Conservation (phyloP, 2,888 invertebrate species). For the Eurytoma adleriae region DNA sequence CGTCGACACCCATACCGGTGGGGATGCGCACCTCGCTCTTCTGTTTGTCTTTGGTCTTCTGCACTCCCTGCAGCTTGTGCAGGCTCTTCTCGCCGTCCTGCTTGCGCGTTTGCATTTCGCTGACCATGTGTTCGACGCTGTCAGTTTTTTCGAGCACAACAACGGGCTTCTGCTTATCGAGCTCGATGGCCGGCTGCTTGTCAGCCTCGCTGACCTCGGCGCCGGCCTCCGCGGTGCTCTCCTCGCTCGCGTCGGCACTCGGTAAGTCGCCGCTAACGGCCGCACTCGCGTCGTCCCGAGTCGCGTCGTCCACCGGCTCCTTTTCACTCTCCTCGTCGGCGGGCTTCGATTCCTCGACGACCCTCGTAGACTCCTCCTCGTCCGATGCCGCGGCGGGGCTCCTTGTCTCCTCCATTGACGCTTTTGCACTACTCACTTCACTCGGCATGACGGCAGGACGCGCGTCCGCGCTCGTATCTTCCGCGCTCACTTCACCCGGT, state of each 20-base stretch:
- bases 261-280: too few relatives aligned
- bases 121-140: constrained; percentile 55
- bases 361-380: background rate
- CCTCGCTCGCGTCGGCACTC: background rate
- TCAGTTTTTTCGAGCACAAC: constrained; percentile 59
- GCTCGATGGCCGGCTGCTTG: background rate
- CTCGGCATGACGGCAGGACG: background rate
- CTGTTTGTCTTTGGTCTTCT: constrained; percentile 60
- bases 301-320: background rate
- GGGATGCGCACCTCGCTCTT: constrained; percentile 17
- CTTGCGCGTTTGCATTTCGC: constrained; percentile 11
- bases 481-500: background rate
- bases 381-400: background rate
- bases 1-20: background rate
- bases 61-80: constrained; percentile 62
- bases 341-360: background rate
- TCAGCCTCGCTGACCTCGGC: too few relatives aligned
- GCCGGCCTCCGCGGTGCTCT: background rate
- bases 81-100: constrained; percentile 52
- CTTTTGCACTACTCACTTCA: too few relatives aligned
- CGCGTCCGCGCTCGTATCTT: background rate
- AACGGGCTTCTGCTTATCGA: constrained; percentile 56
- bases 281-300: background rate
- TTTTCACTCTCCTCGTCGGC: background rate
- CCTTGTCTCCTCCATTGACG: too few relatives aligned